Conservation (phyloP, 1,140 invertebrate species). For the Heliconius congener region DNA sequence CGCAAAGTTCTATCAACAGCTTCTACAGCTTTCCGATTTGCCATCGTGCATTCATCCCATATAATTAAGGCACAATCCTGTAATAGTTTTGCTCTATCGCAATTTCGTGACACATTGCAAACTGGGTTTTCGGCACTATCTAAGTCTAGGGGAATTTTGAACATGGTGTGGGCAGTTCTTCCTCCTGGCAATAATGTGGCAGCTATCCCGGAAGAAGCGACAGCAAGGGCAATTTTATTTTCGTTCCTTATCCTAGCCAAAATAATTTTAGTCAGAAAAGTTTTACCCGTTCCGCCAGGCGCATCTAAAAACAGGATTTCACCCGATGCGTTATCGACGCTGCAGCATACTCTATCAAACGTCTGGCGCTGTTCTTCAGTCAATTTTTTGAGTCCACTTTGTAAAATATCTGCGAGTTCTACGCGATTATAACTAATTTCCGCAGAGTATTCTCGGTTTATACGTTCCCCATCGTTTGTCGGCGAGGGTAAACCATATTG, state of each 20-base stretch:
- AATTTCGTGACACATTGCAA: not conserved
- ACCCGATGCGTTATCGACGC: conserved; percentile 11
- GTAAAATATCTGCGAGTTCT: not conserved
- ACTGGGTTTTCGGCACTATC: conserved; percentile 7
- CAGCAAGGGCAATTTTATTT: conserved; percentile 20
- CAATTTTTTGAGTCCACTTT: not conserved
- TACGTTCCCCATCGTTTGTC: conserved; percentile 10
- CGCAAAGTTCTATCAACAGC: conserved; percentile 74
- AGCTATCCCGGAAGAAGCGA: not conserved
- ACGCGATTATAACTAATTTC: conserved; percentile 11
- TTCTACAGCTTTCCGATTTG: conserved; percentile 80
- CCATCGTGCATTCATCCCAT: conserved; percentile 68
- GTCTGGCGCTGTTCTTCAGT: not conserved
- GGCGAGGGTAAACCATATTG: conserved; percentile 12
- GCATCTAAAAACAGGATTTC: conserved; percentile 21
- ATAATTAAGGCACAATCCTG: conserved; percentile 79
- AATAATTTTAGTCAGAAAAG: conserved; percentile 22
- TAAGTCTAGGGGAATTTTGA: conserved; percentile 57
- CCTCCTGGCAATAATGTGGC: conserved; percentile 15
- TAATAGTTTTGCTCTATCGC: not conserved
- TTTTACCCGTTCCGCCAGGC: too few species aligned
- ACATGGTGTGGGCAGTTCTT: conserved; percentile 56
- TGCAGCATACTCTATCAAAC: conserved; percentile 13
- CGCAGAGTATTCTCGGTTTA: conserved; percentile 13
- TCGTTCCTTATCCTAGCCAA: conserved; percentile 11